These are phyloP conservation scores for Lithobates pipiens DNA, from an alignment of 2,797 vertebrate genomes.

Conservation along the genomic window DNA sequence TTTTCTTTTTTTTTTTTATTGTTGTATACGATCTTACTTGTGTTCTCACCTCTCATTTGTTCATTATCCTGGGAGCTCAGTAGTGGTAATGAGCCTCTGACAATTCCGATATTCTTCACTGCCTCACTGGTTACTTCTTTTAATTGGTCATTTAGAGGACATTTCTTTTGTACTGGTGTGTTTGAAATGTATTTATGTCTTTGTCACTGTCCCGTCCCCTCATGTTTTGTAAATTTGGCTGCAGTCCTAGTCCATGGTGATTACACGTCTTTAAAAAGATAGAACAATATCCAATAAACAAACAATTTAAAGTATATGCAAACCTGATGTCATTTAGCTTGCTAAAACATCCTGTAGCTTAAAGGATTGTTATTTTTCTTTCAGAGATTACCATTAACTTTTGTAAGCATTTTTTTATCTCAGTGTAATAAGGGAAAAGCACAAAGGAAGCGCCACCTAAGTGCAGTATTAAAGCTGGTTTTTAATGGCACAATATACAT, in stretches of 20 bases:
- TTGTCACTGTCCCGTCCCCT: background rate
- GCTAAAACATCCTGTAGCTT: too few species aligned
- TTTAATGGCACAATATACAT: too few species aligned
- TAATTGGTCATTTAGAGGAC: conserved; percentile 8
- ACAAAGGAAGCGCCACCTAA: too few species aligned
- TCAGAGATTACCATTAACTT: too few species aligned
- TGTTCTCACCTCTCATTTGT: background rate
- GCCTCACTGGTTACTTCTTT: background rate
- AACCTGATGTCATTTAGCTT: too few species aligned
- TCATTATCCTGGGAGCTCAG: background rate
- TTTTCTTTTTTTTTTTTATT: background rate
- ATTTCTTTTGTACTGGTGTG: background rate
- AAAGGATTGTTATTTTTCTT: too few species aligned
- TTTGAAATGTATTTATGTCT: background rate
- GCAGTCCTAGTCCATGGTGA: background rate
- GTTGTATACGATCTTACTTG: background rate
- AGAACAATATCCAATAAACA: too few species aligned
- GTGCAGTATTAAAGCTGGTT: too few species aligned
- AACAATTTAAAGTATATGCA: too few species aligned
- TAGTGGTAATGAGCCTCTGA: background rate
- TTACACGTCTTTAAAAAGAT: background rate
- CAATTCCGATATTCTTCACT: background rate
- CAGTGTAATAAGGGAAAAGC: too few species aligned
- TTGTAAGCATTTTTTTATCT: too few species aligned
- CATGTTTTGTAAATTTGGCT: background rate